A percentile compares a stretch with the other conserved stretches of the same genome.
phyloP scores from a whole-genome alignment of 2,113 vertebrate species.

The Tenebrosternarchus preto region DNA sequence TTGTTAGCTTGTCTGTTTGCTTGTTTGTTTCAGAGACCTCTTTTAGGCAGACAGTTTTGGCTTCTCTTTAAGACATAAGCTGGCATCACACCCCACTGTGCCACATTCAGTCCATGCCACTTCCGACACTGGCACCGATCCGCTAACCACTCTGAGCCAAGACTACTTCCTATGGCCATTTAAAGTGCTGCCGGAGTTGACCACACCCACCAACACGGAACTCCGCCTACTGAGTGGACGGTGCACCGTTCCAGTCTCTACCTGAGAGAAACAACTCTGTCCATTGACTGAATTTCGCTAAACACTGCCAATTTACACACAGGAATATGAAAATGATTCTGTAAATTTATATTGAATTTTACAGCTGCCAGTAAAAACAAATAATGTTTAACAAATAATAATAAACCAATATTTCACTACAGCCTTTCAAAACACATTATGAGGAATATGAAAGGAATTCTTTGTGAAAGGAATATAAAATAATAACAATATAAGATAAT shows the following conservation, averaged over 20 bases:
- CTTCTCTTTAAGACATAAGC: constrained; percentile 77
- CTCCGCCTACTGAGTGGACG: not conserved
- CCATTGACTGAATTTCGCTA: no score
- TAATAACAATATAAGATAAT: no score
- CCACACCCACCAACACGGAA: constrained; percentile 22
- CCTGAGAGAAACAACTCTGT: not conserved
- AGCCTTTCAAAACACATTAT: no score
- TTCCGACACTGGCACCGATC: constrained; percentile 63
- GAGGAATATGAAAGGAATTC: not conserved
- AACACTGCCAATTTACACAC: no score
- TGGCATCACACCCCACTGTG: constrained; percentile 70
- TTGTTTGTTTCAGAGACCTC: constrained; percentile 17
- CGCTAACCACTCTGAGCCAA: constrained; percentile 67
- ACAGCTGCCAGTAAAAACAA: no score
- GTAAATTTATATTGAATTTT: no score
- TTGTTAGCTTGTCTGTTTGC: not conserved
- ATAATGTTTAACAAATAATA: no score
- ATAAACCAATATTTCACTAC: no score
- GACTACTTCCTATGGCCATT: constrained; percentile 63
- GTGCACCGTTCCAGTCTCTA: not conserved
- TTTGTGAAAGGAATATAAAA: no score
- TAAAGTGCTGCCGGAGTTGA: constrained; percentile 52
- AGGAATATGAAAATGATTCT: no score
- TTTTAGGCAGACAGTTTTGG: constrained; percentile 61
- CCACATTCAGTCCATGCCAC: constrained; percentile 70